Conservation (phyloP, 2,888 invertebrate species). For the Diplolepis rosae region DNA sequence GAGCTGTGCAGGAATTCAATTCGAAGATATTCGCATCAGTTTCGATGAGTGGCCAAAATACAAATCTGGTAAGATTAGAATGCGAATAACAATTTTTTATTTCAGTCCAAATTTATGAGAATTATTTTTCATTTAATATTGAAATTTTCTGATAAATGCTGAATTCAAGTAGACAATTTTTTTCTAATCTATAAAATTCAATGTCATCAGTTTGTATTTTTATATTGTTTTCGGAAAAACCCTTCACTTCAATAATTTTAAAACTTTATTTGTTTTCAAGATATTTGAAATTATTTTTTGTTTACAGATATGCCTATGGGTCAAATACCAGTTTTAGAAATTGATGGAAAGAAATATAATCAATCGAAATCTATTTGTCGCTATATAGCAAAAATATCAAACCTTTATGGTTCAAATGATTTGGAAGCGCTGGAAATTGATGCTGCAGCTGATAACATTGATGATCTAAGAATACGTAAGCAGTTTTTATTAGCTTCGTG, state of each 20-base stretch:
- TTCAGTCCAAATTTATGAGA: background rate
- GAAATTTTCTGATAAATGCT: too few species aligned
- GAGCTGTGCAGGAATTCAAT: slow-evolving; percentile 67
- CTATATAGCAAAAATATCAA: slow-evolving; percentile 74
- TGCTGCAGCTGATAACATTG: slow-evolving; percentile 73
- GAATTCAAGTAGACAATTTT: too few species aligned
- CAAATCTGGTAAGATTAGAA: slow-evolving; percentile 55
- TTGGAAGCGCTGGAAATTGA: slow-evolving; percentile 75
- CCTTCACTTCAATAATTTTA: too few species aligned
- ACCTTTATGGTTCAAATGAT: slow-evolving; percentile 74
- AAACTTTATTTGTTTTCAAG: background rate
- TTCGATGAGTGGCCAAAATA: slow-evolving; percentile 63
- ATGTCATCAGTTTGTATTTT: too few species aligned
- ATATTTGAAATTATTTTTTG: slow-evolving; percentile 4
- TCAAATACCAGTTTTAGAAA: slow-evolving; percentile 73
- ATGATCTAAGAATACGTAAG: slow-evolving; percentile 75
- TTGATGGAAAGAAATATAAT: slow-evolving; percentile 72
- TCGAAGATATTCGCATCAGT: slow-evolving; percentile 70
- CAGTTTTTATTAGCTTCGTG: background rate
- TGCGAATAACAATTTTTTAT: background rate
- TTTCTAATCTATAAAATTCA: too few species aligned
- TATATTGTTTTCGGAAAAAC: too few species aligned
- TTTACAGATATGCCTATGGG: slow-evolving; percentile 74
- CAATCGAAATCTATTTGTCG: slow-evolving; percentile 76
- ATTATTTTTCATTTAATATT: background rate